Evolutionary conservation across 2,888 invertebrate genomes (phyloP), one percentile per base, ranked within the genome.

Genomic region (Drosophila siamana): DNA sequence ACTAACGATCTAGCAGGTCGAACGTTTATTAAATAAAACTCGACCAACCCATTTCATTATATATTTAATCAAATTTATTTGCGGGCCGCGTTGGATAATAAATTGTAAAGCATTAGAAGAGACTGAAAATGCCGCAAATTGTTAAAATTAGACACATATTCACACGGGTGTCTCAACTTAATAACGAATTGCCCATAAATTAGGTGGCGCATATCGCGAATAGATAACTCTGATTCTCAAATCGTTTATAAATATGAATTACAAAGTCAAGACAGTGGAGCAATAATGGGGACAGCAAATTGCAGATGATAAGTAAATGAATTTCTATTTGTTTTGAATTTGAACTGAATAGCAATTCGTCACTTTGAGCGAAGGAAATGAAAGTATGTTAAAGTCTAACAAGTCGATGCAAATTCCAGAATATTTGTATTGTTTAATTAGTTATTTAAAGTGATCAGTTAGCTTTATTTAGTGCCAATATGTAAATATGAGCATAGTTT

Each of bases 91-190:
- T 19, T 4, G 47, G 63, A 55, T 51, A 41, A 77, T 86, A 74
- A 86, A 86, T 86, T 75, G 68, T 41, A 38, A 11, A 48, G 81
- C 71, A 71, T 86, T 88, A 74, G 28, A 41, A 16, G 26, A 44
- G 41, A 62, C 50, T 51, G 9, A 41, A 76, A 57, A 56, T 88
- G 85, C 60, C 84, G 74, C 71, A 71, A 83, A 64, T 62, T 55
- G 43, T 73, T 69, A 55, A 64, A 68, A 56, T 60, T 56, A 59
- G 70, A 43, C 50, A 59, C 47, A 30, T 47, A 51, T 74, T 68
- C 56, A 56, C 36, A 36, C 46, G 36, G 15, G 43, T 55, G 44
- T 55, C 52, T 41, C n/a, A 54, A 54, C 52, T 55, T 55, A 30
- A 44, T 30, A 24, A 4, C 43, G 11, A 33, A 33, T 22, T 15